A percentile compares a stretch with the other conserved stretches of the same genome.
These are phyloP conservation scores for Lasioglossum albipes DNA, from an alignment of 1,140 invertebrate species.

Conservation along the genomic window DNA sequence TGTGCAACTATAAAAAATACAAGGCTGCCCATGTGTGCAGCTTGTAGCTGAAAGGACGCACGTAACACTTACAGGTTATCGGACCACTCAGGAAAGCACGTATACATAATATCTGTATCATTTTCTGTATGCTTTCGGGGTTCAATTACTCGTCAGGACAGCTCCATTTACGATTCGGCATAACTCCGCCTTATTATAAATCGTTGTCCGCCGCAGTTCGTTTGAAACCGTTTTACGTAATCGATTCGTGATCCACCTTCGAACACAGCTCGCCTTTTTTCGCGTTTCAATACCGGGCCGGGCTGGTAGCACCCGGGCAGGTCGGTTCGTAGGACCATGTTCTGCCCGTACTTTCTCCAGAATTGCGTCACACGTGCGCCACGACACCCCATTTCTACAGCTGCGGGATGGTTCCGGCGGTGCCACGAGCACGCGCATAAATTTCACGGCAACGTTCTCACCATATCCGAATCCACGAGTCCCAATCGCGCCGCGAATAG, in stretches of 20 bases:
- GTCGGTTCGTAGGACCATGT: conserved; percentile 23
- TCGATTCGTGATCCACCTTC: conserved; percentile 45
- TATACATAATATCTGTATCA: not conserved
- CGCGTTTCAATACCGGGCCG: not conserved
- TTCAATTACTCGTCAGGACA: conserved; percentile 15
- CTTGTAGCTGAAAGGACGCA: too few relatives aligned
- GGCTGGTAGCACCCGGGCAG: conserved; percentile 14
- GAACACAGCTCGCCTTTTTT: conserved; percentile 28
- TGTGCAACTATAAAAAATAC: too few relatives aligned
- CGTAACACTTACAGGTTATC: not conserved
- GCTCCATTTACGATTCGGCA: conserved; percentile 10
- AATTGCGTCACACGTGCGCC: conserved; percentile 56
- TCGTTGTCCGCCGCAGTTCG: not conserved
- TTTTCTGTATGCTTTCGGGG: not conserved
- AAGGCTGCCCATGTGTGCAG: too few relatives aligned
- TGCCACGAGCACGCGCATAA: not conserved
- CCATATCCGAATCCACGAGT: too few relatives aligned
- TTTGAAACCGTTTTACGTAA: conserved; percentile 41
- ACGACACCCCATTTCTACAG: conserved; percentile 51
- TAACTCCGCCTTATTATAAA: conserved; percentile 27
- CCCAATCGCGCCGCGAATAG: not conserved
- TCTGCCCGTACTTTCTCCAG: conserved; percentile 54
- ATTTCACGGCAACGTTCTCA: conserved; percentile 1
- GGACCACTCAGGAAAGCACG: not conserved
- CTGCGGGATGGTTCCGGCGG: conserved; percentile 22